These are phyloP conservation scores for Drosophila vallismaia DNA, from an alignment of 2,888 invertebrate genomes.

Conservation along the genomic window DNA sequence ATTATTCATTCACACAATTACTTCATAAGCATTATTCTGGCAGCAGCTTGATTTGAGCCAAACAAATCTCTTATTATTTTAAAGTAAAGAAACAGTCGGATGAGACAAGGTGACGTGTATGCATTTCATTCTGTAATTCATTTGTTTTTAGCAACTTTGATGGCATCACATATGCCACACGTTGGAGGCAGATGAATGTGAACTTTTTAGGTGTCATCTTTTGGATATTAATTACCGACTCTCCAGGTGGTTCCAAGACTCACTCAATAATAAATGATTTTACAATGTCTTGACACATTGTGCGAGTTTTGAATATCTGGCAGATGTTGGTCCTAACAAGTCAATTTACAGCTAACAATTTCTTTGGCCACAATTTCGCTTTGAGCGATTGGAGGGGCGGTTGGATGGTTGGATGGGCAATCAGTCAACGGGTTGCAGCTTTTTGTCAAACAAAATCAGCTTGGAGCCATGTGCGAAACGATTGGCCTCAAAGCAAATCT, in stretches of 20 bases:
- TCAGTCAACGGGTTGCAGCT: constrained; percentile 55
- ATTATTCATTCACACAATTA: constrained; percentile 23
- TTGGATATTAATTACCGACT: constrained; percentile 58
- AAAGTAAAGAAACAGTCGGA: constrained; percentile 30
- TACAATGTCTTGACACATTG: constrained; percentile 17
- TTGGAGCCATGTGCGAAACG: constrained; percentile 66
- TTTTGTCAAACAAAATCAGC: constrained; percentile 71
- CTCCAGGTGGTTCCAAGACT: constrained; percentile 37
- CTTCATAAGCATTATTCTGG: constrained; percentile 3
- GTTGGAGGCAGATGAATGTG: constrained; percentile 29
- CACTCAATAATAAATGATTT: constrained; percentile 24
- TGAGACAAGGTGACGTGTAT: constrained; percentile 16
- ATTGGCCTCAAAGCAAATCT: constrained; percentile 66
- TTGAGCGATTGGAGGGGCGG: constrained; percentile 7
- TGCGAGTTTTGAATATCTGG: constrained; percentile 7
- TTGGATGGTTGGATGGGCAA: constrained; percentile 53
- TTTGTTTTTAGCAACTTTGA: constrained; percentile 32
- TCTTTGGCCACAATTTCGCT: constrained; percentile 28
- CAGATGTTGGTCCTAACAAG: constrained; percentile 23
- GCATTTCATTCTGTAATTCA: constrained; percentile 52
- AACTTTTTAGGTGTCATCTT: constrained; percentile 26
- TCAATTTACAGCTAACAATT: constrained; percentile 18
- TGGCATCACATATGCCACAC: constrained; percentile 50
- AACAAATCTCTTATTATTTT: constrained; percentile 21
- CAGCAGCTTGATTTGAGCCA: constrained; percentile 9